A percentile compares a stretch with the other conserved stretches of the same genome.
Evolutionary conservation across 2,797 vertebrate genomes (phyloP).

Genomic region (Mallotus villosus): DNA sequence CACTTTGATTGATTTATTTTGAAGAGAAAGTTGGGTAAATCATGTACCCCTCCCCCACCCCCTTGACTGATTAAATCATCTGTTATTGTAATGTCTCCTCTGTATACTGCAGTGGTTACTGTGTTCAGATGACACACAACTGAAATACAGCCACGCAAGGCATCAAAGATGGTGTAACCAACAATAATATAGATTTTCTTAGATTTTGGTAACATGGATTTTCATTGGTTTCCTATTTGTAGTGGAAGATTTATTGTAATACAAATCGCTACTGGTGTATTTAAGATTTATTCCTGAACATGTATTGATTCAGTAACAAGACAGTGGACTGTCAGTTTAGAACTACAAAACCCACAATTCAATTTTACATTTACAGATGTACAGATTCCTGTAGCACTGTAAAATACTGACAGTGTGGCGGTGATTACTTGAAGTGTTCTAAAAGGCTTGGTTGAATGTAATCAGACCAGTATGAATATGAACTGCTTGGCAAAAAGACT

Average conservation of each 20-base stretch:
- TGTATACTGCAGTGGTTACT: conserved; percentile 51
- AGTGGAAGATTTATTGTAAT: conserved; percentile 17
- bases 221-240: conserved; percentile 40
- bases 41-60: conserved; percentile 61
- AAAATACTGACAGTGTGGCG: neutral
- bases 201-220: neutral
- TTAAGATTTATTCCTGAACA: conserved; percentile 19
- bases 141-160: conserved; percentile 64
- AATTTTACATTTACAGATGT: neutral
- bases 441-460: neutral
- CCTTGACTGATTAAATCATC: conserved; percentile 46
- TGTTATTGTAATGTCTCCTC: conserved; percentile 64
- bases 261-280: neutral
- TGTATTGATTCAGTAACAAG: conserved; percentile 35
- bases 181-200: neutral
- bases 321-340: conserved; percentile 11
- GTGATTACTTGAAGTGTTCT: neutral
- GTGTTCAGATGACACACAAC: neutral
- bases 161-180: conserved; percentile 9
- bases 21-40: conserved; percentile 65
- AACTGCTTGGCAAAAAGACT: neutral
- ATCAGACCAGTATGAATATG: neutral
- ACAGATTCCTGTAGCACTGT: neutral
- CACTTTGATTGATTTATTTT: conserved; percentile 63
- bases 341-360: no score